Evolutionary conservation across 2,888 invertebrate species (phyloP).

Genomic region (Conomelus anceps): DNA sequence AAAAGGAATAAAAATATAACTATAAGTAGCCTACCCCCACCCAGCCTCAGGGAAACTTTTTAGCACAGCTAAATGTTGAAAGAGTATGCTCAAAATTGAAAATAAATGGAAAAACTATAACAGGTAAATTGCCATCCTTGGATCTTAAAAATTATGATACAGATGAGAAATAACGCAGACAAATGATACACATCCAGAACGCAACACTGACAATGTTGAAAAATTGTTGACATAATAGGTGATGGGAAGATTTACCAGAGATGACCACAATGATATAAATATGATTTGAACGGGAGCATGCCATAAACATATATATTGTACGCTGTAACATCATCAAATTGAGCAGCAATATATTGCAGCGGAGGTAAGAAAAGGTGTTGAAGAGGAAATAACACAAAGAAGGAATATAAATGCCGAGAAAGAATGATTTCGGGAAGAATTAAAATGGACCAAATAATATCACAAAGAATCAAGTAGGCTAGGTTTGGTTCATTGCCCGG

Average conservation of each 20-base stretch:
- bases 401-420: too few species aligned
- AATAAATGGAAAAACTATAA: not conserved
- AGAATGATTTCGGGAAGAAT: too few species aligned
- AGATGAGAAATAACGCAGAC: not conserved
- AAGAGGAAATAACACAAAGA: too few species aligned
- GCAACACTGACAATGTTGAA: not conserved
- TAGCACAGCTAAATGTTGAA: not conserved
- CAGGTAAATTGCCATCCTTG: not conserved
- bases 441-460: too few species aligned
- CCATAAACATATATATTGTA: too few species aligned
- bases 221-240: not conserved
- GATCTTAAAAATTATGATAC: not conserved
- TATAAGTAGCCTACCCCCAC: too few species aligned
- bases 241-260: not conserved
- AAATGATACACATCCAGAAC: not conserved
- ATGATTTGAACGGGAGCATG: too few species aligned
- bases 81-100: not conserved
- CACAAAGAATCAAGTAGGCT: too few species aligned
- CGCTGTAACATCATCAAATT: too few species aligned
- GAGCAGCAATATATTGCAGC: too few species aligned
- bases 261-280: not conserved
- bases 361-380: too few species aligned
- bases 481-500: too few species aligned
- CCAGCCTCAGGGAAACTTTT: not conserved
- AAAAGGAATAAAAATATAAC: not conserved